A percentile compares a stretch with the other conserved stretches of the same genome.
Conservation (phyloP, 2,113 vertebrate species). For the Plotosus lineatus region DNA sequence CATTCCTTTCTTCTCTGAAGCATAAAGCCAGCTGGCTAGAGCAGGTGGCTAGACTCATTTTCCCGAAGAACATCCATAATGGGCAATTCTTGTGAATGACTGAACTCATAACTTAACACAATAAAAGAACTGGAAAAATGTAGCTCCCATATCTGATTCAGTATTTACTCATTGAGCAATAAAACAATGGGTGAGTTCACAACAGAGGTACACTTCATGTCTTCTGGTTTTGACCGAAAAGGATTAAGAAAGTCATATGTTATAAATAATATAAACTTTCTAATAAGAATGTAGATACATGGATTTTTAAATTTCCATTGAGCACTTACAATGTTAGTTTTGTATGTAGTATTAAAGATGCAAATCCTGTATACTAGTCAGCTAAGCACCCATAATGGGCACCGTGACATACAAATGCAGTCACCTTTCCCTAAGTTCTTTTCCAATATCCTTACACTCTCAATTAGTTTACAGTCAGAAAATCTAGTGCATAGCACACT, state of each 20-base stretch:
- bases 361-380: too few species aligned
- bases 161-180: not conserved
- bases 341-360: not conserved
- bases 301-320: not conserved
- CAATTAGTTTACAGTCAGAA: too few species aligned
- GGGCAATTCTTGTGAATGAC: slow-evolving; percentile 31
- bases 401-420: too few species aligned
- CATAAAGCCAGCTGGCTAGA: slow-evolving; percentile 65
- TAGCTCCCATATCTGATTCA: slow-evolving; percentile 1
- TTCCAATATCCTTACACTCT: too few species aligned
- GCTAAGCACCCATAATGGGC: too few species aligned
- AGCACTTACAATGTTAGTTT: not conserved
- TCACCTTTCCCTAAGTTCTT: too few species aligned
- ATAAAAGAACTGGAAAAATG: not conserved
- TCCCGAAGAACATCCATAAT: slow-evolving; percentile 57
- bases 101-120: not conserved
- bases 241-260: not conserved
- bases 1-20: slow-evolving; percentile 63
- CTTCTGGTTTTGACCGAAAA: not conserved
- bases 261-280: slow-evolving; percentile 1
- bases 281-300: not conserved
- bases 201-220: not conserved
- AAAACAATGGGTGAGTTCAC: not conserved
- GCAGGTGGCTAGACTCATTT: slow-evolving; percentile 71
- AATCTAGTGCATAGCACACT: too few species aligned